Evolutionary conservation across 2,797 vertebrate genomes (phyloP).

Genomic region (Lepilemur septentrionalis): DNA sequence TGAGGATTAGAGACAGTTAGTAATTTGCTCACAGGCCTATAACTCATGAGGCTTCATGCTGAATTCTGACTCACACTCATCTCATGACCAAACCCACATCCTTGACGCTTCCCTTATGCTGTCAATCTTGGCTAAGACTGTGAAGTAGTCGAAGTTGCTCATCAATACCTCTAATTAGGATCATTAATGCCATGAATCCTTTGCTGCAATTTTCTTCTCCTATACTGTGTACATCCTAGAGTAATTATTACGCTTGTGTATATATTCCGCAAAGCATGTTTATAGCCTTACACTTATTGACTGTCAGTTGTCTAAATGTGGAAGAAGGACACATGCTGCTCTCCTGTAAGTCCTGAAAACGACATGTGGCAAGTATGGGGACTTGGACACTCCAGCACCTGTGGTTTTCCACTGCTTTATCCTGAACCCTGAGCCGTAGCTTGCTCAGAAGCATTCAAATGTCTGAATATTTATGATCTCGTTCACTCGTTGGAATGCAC

Average conservation of each 20-base stretch:
- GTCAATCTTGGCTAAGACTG: background rate
- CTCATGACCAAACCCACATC: background rate
- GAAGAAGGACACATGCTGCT: background rate
- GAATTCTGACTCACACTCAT: background rate
- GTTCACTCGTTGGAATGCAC: background rate
- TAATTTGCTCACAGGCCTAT: background rate
- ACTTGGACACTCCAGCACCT: background rate
- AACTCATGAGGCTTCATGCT: background rate
- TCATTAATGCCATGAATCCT: background rate
- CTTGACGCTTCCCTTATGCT: background rate
- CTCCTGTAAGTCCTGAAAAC: background rate
- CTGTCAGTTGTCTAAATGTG: background rate
- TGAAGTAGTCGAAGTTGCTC: background rate
- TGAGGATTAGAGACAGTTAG: background rate
- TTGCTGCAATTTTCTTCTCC: background rate
- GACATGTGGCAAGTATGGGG: rapidly evolving
- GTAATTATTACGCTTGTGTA: background rate
- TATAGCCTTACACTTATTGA: background rate
- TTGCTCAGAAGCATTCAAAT: background rate
- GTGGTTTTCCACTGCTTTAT: background rate
- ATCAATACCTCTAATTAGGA: background rate
- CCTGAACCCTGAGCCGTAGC: background rate
- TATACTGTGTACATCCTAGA: background rate
- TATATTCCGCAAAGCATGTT: background rate
- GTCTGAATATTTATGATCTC: conserved; percentile 35